Conservation (phyloP, 1,140 invertebrate species). For the Cotesia glomerata region DNA sequence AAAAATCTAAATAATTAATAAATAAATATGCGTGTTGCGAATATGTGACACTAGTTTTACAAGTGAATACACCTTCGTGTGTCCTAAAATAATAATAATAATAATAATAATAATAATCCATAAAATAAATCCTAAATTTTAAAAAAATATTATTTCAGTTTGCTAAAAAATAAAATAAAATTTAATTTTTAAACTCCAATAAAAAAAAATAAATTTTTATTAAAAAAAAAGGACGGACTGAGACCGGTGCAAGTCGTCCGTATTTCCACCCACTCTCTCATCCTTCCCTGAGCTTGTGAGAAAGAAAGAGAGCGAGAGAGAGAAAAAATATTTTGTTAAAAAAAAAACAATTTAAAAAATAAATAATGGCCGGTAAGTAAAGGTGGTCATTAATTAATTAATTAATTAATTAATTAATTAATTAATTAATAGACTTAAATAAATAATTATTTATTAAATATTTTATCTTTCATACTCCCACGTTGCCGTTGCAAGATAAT, state of each 20-base stretch:
- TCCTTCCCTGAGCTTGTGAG: background rate
- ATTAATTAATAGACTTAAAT: background rate
- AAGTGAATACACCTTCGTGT: slow-evolving; percentile 20
- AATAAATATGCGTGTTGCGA: background rate
- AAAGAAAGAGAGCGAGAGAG: slow-evolving; percentile 7
- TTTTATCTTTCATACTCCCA: slow-evolving; percentile 10
- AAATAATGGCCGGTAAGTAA: slow-evolving; percentile 31
- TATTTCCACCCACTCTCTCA: background rate
- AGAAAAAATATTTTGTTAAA: background rate
- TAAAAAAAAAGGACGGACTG: background rate
- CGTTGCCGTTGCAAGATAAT: background rate
- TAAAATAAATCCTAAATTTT: too few relatives aligned
- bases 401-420: too few relatives aligned
- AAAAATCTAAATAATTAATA: background rate
- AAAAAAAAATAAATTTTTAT: background rate
- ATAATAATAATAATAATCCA: too few relatives aligned
- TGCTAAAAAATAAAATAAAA: too few relatives aligned
- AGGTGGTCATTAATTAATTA: too few relatives aligned
- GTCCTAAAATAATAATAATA: too few relatives aligned
- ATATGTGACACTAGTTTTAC: slow-evolving; percentile 22
- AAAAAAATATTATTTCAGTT: too few relatives aligned
- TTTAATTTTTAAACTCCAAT: background rate
- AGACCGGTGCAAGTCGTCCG: background rate
- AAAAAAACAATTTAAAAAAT: background rate
- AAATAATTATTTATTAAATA: background rate